Evolutionary conservation across 2,888 invertebrate species (phyloP).

Genomic region (Nymphalis polychloros): DNA sequence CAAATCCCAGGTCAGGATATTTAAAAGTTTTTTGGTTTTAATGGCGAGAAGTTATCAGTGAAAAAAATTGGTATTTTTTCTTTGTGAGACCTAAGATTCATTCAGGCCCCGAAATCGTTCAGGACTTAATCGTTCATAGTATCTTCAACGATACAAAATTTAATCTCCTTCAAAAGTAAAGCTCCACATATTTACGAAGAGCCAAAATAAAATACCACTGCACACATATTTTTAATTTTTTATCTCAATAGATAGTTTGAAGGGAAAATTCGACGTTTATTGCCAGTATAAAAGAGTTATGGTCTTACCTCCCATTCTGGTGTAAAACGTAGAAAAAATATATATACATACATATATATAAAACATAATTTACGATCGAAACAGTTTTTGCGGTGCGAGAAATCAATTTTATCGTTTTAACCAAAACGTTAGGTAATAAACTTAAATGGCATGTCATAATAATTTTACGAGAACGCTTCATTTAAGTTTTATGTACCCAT

Average conservation of each 20-base stretch:
- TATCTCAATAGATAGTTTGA: conserved; percentile 54
- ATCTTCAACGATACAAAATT: not conserved
- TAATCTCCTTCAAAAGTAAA: not conserved
- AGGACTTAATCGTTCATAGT: not conserved
- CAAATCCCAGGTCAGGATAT: no score
- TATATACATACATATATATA: conserved; percentile 45
- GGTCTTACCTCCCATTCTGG: conserved; percentile 54
- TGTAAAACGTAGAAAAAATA: conserved; percentile 44
- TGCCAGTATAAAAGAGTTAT: conserved; percentile 65
- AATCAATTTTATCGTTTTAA: conserved; percentile 50
- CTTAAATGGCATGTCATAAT: conserved; percentile 31
- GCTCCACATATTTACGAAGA: conserved; percentile 17
- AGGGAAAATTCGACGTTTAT: conserved; percentile 63
- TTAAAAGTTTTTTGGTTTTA: no score
- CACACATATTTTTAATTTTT: conserved; percentile 27
- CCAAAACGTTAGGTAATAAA: conserved; percentile 28
- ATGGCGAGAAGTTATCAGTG: no score
- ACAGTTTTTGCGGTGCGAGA: conserved; percentile 51
- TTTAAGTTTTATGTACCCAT: conserved; percentile 19
- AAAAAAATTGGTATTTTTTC: no score
- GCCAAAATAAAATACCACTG: conserved; percentile 16
- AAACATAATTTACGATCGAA: conserved; percentile 57
- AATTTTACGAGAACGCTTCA: conserved; percentile 42
- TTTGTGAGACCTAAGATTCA: no score
- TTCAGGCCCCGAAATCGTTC: no score